Conservation (phyloP, 2,888 invertebrate species). For the Melanophora roralis region DNA sequence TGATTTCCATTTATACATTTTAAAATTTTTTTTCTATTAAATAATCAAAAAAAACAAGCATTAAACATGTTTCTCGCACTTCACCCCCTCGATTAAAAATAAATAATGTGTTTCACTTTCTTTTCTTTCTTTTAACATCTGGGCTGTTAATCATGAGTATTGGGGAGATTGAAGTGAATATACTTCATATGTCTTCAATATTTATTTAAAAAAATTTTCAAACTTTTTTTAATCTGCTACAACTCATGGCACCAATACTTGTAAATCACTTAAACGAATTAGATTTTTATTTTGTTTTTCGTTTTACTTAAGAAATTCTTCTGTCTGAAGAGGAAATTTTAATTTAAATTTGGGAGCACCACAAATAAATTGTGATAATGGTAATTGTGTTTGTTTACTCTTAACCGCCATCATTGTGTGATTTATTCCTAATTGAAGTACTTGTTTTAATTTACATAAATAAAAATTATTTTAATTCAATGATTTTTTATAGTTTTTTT, state of each 20-base stretch:
- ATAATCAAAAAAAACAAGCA: background rate
- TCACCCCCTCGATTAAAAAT: background rate
- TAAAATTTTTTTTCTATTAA: background rate
- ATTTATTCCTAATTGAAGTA: too few relatives aligned
- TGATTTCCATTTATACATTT: background rate
- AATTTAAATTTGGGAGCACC: background rate
- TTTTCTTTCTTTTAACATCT: background rate
- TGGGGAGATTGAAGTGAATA: too few relatives aligned
- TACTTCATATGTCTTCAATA: background rate
- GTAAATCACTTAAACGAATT: background rate
- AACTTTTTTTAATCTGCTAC: background rate
- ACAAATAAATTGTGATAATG: background rate
- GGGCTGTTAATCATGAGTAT: slow-evolving; percentile 11
- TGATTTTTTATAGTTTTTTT: too few relatives aligned
- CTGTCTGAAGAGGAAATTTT: background rate
- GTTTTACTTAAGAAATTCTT: background rate
- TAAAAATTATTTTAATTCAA: too few relatives aligned
- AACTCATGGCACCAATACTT: slow-evolving; percentile 2
- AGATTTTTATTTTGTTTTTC: background rate
- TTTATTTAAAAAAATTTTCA: slow-evolving; percentile 27
- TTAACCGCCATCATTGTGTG: background rate
- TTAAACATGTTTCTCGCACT: background rate
- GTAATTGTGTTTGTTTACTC: background rate
- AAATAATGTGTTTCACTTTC: background rate
- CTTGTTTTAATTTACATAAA: too few relatives aligned